Evolutionary conservation across 2,113 vertebrate genomes (phyloP).

Genomic region (Carassius gibelio): DNA sequence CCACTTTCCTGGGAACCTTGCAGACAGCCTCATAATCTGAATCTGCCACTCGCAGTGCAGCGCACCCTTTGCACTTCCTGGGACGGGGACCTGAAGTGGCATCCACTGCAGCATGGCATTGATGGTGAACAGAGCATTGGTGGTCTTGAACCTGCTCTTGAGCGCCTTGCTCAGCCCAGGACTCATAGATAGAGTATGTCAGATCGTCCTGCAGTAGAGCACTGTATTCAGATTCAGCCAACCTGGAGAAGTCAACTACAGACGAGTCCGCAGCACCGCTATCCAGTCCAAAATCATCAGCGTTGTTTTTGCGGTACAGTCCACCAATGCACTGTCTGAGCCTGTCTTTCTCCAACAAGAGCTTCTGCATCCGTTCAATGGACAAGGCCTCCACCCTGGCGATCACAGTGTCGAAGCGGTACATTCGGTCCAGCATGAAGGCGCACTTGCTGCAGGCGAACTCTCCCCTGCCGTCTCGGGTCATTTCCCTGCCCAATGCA

Average conservation of each 20-base stretch:
- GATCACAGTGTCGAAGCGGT: constrained; percentile 93
- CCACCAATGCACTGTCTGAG: constrained; percentile 87
- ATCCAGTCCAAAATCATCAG: constrained; percentile 22
- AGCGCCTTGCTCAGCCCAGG: constrained; percentile 84
- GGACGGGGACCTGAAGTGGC: constrained; percentile 62
- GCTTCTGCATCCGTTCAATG: constrained; percentile 86
- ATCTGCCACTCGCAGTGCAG: constrained; percentile 83
- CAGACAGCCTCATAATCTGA: constrained; percentile 93
- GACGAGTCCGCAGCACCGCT: constrained; percentile 59
- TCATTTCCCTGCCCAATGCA: constrained; percentile 84
- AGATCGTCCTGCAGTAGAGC: constrained; percentile 90
- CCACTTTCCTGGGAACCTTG: constrained; percentile 84
- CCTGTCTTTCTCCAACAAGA: constrained; percentile 90
- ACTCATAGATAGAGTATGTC: constrained; percentile 86
- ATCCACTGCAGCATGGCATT: constrained; percentile 74
- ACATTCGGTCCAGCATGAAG: constrained; percentile 97
- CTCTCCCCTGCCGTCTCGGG: constrained; percentile 88
- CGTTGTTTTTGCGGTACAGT: constrained; percentile 85
- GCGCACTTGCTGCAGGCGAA: constrained; percentile 96
- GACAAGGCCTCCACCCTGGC: constrained; percentile 95
- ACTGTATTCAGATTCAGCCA: constrained; percentile 79
- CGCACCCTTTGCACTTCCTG: constrained; percentile 84
- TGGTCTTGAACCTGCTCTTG: constrained; percentile 60
- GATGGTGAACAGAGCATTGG: constrained; percentile 62
- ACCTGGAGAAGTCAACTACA: constrained; percentile 75